A percentile compares a stretch with the other conserved stretches of the same genome.
phyloP scores from a whole-genome alignment of 1,140 invertebrate species.

The Uloborus diversus region DNA sequence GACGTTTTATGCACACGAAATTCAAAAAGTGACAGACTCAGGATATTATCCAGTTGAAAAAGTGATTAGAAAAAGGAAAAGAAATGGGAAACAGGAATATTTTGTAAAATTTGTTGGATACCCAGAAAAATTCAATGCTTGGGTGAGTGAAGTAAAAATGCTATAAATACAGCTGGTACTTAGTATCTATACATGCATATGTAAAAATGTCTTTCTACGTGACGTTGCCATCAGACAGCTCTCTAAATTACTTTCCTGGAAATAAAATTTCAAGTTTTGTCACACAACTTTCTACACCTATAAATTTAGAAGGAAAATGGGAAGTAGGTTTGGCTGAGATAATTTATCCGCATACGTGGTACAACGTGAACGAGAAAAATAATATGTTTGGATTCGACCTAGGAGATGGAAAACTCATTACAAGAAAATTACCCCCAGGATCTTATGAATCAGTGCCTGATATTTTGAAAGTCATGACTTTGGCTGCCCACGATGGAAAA shows the following conservation, averaged over 20 bases:
- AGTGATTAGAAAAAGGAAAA: slow-evolving; percentile 7
- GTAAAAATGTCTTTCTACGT: slow-evolving; percentile 13
- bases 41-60: slow-evolving; percentile 9
- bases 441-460: background rate
- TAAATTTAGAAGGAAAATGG: too few relatives aligned
- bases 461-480: background rate
- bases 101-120: slow-evolving; percentile 6
- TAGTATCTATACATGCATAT: background rate
- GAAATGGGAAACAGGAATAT: background rate
- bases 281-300: background rate
- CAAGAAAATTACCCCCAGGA: background rate
- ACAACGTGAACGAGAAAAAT: background rate
- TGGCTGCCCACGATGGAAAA: background rate
- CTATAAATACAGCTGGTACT: background rate
- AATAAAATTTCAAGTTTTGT: background rate
- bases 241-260: background rate
- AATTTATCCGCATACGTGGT: slow-evolving; percentile 3
- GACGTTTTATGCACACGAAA: slow-evolving; percentile 35
- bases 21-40: background rate
- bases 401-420: background rate
- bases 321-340: slow-evolving; percentile 1
- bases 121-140: slow-evolving; percentile 8
- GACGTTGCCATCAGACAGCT: background rate
- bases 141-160: background rate
- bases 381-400: background rate